These are phyloP conservation scores for Galbula dea DNA, from an alignment of 2,113 vertebrate genomes.

Conservation along the genomic window DNA sequence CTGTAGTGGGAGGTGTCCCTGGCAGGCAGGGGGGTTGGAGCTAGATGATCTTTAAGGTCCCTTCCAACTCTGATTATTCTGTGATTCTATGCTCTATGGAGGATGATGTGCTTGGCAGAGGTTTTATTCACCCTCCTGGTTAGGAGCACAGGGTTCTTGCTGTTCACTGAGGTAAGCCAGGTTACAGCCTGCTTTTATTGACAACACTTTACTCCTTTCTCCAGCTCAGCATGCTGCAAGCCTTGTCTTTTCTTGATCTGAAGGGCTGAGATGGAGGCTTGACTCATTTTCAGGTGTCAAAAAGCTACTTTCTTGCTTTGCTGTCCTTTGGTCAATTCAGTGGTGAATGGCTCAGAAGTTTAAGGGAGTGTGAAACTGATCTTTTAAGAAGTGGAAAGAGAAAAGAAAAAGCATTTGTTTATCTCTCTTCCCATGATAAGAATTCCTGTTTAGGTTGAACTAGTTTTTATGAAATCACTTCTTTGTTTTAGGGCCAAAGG, in stretches of 20 bases:
- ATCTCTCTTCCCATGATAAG: background rate
- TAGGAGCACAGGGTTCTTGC: background rate
- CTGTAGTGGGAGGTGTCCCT: too few species aligned
- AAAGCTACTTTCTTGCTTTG: background rate
- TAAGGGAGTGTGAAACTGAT: background rate
- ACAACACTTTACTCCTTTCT: background rate
- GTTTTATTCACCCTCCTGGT: background rate
- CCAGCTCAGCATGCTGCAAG: background rate
- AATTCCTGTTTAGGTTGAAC: background rate
- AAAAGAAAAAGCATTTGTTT: background rate
- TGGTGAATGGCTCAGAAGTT: background rate
- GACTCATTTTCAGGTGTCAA: background rate
- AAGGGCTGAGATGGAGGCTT: background rate
- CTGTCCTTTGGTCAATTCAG: background rate
- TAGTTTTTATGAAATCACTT: background rate
- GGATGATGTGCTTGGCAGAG: background rate
- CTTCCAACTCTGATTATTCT: too few species aligned
- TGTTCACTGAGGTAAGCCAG: background rate
- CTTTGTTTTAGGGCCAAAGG: background rate
- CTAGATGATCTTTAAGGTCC: too few species aligned
- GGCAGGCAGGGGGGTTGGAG: too few species aligned
- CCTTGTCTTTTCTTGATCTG: background rate
- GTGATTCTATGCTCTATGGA: too few species aligned
- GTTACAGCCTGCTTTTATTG: background rate
- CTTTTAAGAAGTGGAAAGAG: background rate